A percentile compares a stretch with the other conserved stretches of the same genome.
Evolutionary conservation across 64 coral and sea anemone genomes (phyloP).

Genomic region (Stichodactyla helianthus): DNA sequence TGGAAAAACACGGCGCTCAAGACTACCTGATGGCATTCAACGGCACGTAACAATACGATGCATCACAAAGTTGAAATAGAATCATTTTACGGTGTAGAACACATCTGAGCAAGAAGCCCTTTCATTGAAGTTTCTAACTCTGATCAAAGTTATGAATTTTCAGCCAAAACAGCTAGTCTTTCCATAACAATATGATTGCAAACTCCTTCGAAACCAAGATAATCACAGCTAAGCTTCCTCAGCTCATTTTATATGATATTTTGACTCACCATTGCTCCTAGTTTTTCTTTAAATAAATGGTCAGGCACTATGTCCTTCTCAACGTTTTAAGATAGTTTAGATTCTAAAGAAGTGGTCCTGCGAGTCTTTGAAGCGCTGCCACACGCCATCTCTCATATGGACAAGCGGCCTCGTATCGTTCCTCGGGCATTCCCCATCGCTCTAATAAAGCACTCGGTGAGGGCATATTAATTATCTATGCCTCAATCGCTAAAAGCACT

Average conservation of each 20-base stretch:
- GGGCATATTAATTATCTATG: neutral
- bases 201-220: neutral
- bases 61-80: neutral
- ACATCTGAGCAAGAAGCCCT: too few relatives aligned
- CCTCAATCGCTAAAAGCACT: neutral
- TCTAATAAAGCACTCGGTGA: neutral
- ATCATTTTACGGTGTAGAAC: too few relatives aligned
- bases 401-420: neutral
- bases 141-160: too few relatives aligned
- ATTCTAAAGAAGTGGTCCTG: neutral
- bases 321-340: neutral
- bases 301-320: neutral
- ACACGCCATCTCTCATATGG: neutral
- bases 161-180: too few relatives aligned
- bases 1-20: neutral
- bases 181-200: neutral
- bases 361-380: neutral
- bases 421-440: neutral
- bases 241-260: neutral
- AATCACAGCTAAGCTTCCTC: too few relatives aligned
- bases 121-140: too few relatives aligned
- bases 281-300: neutral
- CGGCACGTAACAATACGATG: neutral
- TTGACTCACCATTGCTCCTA: neutral
- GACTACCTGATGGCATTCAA: neutral